Evolutionary conservation across 2,797 vertebrate species (phyloP).

Genomic region (Champsocephalus gunnari): DNA sequence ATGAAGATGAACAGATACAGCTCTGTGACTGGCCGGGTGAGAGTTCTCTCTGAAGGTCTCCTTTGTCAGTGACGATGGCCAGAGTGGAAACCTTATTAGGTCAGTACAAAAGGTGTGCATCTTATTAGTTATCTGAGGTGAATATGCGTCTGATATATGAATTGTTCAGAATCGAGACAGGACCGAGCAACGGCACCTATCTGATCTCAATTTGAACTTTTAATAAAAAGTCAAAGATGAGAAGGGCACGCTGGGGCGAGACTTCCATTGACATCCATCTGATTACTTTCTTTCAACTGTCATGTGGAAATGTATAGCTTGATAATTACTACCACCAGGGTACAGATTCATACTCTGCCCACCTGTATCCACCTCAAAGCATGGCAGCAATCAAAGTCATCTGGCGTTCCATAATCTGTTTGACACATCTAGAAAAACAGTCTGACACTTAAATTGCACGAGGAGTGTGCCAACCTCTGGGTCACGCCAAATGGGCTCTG

Average conservation of each 20-base stretch:
- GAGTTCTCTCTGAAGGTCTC: slow-evolving; percentile 79
- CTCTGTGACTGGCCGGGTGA: slow-evolving; percentile 71
- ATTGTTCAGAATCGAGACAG: slow-evolving; percentile 65
- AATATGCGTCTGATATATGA: slow-evolving; percentile 70
- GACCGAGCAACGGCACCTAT: slow-evolving; percentile 61
- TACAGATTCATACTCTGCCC: slow-evolving; percentile 8
- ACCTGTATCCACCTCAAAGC: slow-evolving; percentile 27
- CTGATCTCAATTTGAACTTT: slow-evolving; percentile 80
- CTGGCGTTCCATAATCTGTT: slow-evolving; percentile 37
- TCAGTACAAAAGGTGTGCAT: slow-evolving; percentile 80
- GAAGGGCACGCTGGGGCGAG: slow-evolving; percentile 52
- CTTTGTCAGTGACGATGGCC: slow-evolving; percentile 79
- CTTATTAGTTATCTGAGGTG: slow-evolving; percentile 74
- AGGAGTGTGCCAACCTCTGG: slow-evolving; percentile 45
- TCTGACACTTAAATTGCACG: slow-evolving; percentile 62
- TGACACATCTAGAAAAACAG: slow-evolving; percentile 54
- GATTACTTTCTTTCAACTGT: slow-evolving; percentile 52
- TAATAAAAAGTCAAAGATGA: slow-evolving; percentile 77
- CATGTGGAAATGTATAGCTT: slow-evolving; percentile 30
- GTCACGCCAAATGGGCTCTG: slow-evolving; percentile 71
- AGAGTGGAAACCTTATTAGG: slow-evolving; percentile 81
- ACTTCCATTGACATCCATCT: slow-evolving; percentile 53
- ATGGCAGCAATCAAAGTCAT: slow-evolving; percentile 15
- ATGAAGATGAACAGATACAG: slow-evolving; percentile 84
- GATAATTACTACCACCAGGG: slow-evolving; percentile 22